Evolutionary conservation across 2,113 vertebrate genomes (phyloP), one percentile per base, ranked within the genome.

Genomic region (Corynorhinus townsendii): DNA sequence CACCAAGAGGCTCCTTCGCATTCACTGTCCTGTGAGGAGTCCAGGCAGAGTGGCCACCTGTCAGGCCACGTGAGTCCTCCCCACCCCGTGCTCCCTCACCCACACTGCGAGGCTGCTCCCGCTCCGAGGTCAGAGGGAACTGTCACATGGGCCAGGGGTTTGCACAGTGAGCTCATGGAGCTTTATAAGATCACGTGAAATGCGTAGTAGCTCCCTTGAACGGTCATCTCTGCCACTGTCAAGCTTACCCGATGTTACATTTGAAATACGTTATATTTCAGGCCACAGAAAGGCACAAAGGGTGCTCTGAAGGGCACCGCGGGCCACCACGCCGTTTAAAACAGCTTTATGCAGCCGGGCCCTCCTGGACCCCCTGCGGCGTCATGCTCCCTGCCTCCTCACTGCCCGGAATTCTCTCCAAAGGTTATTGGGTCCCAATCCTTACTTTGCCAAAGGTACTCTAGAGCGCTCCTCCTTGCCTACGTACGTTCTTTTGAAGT

Each of bases 371-470:
- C 77, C 20, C 12, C n/a, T 16, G 24, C 0, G 45, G 22, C n/a
- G 6, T 49, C 49, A 35, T 62, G 11, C n/a, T 40, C 73, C 19
- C n/a, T 12, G 49, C 35, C 38, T 69, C 62, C 52, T 5, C 12
- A 4, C 11, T 1, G 43, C 26, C 62, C 20, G 16, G 17, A 82
- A 47, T 91, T 66, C 72, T 35, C 66, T 81, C n/a, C 40, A 95
- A 86, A 94, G 90, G 90, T 96, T 54, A 49, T 1, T 9, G 81
- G 86, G 45, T 40, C 72, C 22, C 22, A 20, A 72, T 26, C 66
- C 52, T 66, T 52, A 16, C 28, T 80, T 81, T 40, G 33, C 54
- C 90, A 66, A 90, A 66, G 40, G 62, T 56, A 22, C 33, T 16
- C n/a, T 38, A 11, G 14, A 3, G 22, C 4, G 84, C 82, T 95